Conservation (phyloP, 2,888 invertebrate genomes). For the Cryptocheilus praepositus region DNA sequence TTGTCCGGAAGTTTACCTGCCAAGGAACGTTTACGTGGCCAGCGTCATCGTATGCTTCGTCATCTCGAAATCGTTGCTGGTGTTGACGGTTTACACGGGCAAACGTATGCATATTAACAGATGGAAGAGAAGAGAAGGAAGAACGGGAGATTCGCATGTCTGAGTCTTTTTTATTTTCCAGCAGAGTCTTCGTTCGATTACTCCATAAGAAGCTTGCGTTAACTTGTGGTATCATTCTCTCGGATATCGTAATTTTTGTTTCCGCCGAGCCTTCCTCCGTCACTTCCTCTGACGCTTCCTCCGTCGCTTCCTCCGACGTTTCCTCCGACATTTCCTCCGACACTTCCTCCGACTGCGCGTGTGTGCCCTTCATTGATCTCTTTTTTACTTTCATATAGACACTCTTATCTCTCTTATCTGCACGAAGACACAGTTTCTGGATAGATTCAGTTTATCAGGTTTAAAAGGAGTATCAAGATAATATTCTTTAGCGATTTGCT, state of each 20-base stretch:
- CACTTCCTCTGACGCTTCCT: conserved; percentile 52
- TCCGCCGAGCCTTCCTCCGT: no score
- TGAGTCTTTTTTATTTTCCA: conserved; percentile 2
- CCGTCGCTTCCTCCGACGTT: conserved; percentile 54
- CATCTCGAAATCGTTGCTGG: conserved; percentile 14
- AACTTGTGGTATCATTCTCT: conserved; percentile 23
- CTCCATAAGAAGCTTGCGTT: conserved; percentile 67
- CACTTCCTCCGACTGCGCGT: conserved; percentile 44
- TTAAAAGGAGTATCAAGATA: no score
- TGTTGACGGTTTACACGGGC: conserved; percentile 9
- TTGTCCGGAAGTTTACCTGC: conserved; percentile 1
- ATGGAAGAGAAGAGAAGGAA: neutral
- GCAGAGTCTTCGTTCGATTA: conserved; percentile 21
- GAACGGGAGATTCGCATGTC: neutral
- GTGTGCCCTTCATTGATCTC: conserved; percentile 20
- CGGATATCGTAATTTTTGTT: neutral
- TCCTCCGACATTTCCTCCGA: no score
- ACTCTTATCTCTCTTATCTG: conserved; percentile 32
- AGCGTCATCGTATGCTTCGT: conserved; percentile 57
- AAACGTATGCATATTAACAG: no score
- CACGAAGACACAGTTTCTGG: conserved; percentile 3
- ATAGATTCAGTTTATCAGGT: no score
- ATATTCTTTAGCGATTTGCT: no score
- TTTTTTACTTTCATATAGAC: conserved; percentile 34
- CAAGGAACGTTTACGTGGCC: conserved; percentile 36